Evolutionary conservation across 2,888 invertebrate species (phyloP).

Genomic region (Napeogenes sylphis): DNA sequence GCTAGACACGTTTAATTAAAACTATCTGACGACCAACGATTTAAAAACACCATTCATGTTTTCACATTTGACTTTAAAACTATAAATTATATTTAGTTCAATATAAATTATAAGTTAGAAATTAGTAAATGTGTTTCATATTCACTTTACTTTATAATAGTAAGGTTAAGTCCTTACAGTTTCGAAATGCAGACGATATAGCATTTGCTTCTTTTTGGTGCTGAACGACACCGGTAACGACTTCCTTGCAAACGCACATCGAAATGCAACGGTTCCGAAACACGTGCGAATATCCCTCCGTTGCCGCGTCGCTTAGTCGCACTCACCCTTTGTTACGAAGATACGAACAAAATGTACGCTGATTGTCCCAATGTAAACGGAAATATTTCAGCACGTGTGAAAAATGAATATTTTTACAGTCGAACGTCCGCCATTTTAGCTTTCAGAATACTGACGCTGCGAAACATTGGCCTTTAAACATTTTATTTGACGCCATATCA

Average conservation of each 20-base stretch:
- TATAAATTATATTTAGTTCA: conserved; percentile 4
- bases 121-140: too few relatives aligned
- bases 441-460: conserved; percentile 38
- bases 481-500: conserved; percentile 20
- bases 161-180: too few relatives aligned
- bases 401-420: conserved; percentile 58
- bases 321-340: conserved; percentile 45
- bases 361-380: conserved; percentile 64
- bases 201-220: conserved; percentile 41
- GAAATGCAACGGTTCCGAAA: conserved; percentile 55
- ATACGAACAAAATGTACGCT: conserved; percentile 51
- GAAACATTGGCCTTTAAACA: conserved; percentile 38
- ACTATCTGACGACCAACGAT: conserved; percentile 22
- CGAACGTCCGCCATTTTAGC: conserved; percentile 34
- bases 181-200: not conserved
- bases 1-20: conserved; percentile 28
- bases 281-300: conserved; percentile 45
- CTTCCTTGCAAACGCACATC: conserved; percentile 55
- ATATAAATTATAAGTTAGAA: too few relatives aligned
- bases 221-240: conserved; percentile 58
- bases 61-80: conserved; percentile 19
- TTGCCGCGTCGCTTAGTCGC: conserved; percentile 40
- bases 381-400: conserved; percentile 54
- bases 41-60: conserved; percentile 20
- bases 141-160: too few relatives aligned